Conservation (phyloP, 2,888 invertebrate species). For the Marasmarcha lunaedactyla region DNA sequence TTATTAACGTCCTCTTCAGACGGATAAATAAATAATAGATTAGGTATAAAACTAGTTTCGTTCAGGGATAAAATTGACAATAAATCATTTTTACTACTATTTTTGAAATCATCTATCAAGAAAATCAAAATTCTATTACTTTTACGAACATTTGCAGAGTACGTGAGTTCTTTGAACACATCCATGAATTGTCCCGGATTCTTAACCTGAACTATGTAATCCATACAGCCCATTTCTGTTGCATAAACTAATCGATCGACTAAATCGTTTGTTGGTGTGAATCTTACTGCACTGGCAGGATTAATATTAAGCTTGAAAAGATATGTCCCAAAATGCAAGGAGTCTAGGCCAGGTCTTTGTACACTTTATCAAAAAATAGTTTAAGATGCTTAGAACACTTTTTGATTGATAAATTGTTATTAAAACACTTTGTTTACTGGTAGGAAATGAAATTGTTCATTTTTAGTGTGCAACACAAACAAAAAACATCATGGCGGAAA, state of each 20-base stretch:
- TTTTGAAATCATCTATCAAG: slow-evolving; percentile 25
- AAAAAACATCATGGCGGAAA: no score
- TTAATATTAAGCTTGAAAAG: no score
- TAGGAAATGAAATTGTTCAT: no score
- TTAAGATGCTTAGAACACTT: no score
- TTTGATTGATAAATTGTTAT: no score
- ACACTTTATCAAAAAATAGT: no score
- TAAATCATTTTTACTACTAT: slow-evolving; percentile 14
- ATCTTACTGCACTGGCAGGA: slow-evolving; percentile 15
- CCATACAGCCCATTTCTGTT: slow-evolving; percentile 58
- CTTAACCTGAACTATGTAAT: slow-evolving; percentile 43
- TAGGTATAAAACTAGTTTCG: slow-evolving; percentile 38
- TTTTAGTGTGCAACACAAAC: no score
- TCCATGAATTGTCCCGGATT: slow-evolving; percentile 42
- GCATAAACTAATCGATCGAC: slow-evolving; percentile 28
- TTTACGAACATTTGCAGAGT: slow-evolving; percentile 42
- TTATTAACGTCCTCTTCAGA: slow-evolving; percentile 19
- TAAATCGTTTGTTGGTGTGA: slow-evolving; percentile 25
- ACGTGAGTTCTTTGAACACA: slow-evolving; percentile 43
- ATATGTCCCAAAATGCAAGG: no score
- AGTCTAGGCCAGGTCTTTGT: no score
- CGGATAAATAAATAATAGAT: slow-evolving; percentile 35
- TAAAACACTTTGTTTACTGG: no score
- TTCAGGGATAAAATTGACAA: slow-evolving; percentile 32
- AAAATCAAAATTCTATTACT: slow-evolving; percentile 56